Conservation (phyloP, 1,140 invertebrate species). For the Ectropis grisescens region DNA sequence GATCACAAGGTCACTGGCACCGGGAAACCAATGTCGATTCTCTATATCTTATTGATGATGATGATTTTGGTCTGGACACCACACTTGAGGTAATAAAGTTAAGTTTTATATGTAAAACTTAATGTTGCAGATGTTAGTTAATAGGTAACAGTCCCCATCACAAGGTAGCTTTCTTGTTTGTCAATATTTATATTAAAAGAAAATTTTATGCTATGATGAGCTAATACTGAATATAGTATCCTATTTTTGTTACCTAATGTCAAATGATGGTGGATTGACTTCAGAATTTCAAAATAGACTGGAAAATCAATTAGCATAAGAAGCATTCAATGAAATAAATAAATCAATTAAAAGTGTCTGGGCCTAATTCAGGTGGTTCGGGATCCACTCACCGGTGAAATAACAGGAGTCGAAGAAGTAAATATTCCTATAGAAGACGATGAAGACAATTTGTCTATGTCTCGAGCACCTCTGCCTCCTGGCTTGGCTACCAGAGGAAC, state of each 20-base stretch:
- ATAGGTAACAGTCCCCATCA: neutral
- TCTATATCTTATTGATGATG: conserved; percentile 41
- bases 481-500: conserved; percentile 52
- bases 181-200: too few relatives aligned
- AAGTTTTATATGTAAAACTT: too few relatives aligned
- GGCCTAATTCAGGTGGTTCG: conserved; percentile 52
- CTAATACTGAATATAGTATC: too few relatives aligned
- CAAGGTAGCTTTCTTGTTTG: too few relatives aligned
- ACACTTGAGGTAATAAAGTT: conserved; percentile 49
- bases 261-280: too few relatives aligned
- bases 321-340: too few relatives aligned
- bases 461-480: conserved; percentile 56
- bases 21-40: conserved; percentile 44
- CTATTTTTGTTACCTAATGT: too few relatives aligned
- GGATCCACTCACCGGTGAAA: conserved; percentile 49
- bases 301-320: too few relatives aligned
- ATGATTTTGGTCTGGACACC: conserved; percentile 39
- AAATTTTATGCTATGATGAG: too few relatives aligned
- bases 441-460: conserved; percentile 57
- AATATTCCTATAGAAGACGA: conserved; percentile 46
- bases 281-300: too few relatives aligned
- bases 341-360: too few relatives aligned
- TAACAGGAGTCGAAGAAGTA: conserved; percentile 52
- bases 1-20: conserved; percentile 54
- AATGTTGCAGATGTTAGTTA: too few relatives aligned